phyloP scores from a whole-genome alignment of 2,888 invertebrate species.

The Mythimna lalbum region DNA sequence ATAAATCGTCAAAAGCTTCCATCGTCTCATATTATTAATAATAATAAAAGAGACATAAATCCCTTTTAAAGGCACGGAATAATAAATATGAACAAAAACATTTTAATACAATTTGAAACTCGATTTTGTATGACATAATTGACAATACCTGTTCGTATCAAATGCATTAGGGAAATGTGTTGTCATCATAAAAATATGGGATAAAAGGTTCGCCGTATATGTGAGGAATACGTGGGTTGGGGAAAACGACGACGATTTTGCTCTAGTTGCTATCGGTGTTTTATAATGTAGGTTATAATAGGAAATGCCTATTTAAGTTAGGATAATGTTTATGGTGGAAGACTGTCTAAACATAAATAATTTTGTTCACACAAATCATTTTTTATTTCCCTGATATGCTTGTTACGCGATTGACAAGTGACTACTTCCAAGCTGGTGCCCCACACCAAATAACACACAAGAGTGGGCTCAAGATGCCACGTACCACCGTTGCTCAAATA shows the following conservation, averaged over 20 bases:
- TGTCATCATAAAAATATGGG: slow-evolving; percentile 50
- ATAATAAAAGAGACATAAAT: slow-evolving; percentile 52
- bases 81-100: slow-evolving; percentile 49
- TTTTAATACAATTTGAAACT: slow-evolving; percentile 49
- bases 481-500: too few relatives aligned
- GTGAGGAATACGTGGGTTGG: slow-evolving; percentile 3
- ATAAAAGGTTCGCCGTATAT: slow-evolving; percentile 46
- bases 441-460: too few relatives aligned
- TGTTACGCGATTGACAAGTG: too few relatives aligned
- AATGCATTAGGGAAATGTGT: slow-evolving; percentile 59
- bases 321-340: too few relatives aligned
- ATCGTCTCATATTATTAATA: slow-evolving; percentile 43
- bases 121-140: slow-evolving; percentile 55
- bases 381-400: too few relatives aligned
- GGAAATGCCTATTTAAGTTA: too few relatives aligned
- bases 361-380: too few relatives aligned
- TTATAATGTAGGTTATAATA: too few relatives aligned
- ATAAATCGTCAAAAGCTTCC: slow-evolving; percentile 22
- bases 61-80: slow-evolving; percentile 25
- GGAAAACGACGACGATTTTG: neutral
- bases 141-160: slow-evolving; percentile 58
- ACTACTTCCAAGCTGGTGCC: too few relatives aligned
- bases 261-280: neutral
- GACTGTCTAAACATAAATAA: too few relatives aligned
- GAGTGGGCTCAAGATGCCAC: too few relatives aligned